Evolutionary conservation across 1,140 invertebrate species (phyloP), one percentile per base, ranked within the genome.

Genomic region (Drosophila biarmipes): DNA sequence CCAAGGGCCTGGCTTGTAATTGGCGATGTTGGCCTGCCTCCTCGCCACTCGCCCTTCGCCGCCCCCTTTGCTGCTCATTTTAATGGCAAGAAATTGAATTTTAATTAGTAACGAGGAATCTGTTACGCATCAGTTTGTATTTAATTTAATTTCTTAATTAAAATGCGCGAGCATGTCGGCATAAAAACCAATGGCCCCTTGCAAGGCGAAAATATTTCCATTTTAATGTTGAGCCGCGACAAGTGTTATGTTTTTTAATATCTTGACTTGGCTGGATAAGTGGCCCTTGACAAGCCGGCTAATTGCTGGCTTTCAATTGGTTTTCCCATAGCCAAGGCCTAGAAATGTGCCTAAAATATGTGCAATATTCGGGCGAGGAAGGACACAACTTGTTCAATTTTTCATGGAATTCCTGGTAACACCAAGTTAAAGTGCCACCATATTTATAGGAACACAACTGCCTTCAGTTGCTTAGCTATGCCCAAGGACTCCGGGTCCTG

Each of bases 71-170:
- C 73, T 75, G 82, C 72, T 87, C 84, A 89, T 89, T 84, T 87
- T 87, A 89, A 89, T 89, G 85, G 84, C 84, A 89, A 89, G 84
- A 89, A 89, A 89, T 89, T 89, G 84, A 89, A 89, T 89, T 89
- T 89, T 89, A 89, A 89, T 89, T 89, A 89, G 84, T 90, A 89
- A 89, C 85, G 76, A 84, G 84, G 84, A 89, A 89, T 89, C 84
- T 89, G 84, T 89, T 89, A 89, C 85, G 84, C 84, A 89, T 89
- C 84, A 89, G 84, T 90, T 89, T 90, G 84, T 84, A 84, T 89
- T 80, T 90, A 89, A 89, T 89, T 89, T 89, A 89, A 89, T 89
- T 89, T 90, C 84, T 89, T 89, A 90, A 89, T 89, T 89, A 89
- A 90, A 89, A 89, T 89, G 84, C 84, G 85, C 56, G 61, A 62